A percentile compares a stretch with the other conserved stretches of the same genome.
phyloP scores from a whole-genome alignment of 1,140 invertebrate species.

The Mactra quadrangularis region DNA sequence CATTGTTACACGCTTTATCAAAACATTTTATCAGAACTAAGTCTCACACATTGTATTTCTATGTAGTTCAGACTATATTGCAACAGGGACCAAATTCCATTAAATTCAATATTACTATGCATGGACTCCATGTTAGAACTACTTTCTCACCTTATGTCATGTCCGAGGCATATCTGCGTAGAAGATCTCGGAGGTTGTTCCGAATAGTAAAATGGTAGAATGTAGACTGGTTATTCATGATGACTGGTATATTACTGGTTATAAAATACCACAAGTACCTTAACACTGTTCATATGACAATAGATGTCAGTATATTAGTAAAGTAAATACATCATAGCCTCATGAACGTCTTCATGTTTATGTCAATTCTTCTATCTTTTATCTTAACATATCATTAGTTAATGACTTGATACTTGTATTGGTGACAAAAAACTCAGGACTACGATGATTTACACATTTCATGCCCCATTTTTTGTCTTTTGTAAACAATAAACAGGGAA shows the following conservation, averaged over 20 bases:
- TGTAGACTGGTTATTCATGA: conserved; percentile 26
- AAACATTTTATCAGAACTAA: no score
- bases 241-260: conserved; percentile 38
- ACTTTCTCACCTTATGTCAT: no score
- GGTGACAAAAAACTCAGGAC: conserved; percentile 22
- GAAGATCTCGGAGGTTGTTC: no score
- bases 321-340: conserved; percentile 50
- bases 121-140: no score
- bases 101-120: no score
- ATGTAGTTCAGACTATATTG: no score
- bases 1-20: no score
- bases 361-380: conserved; percentile 15
- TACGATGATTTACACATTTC: conserved; percentile 45
- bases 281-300: conserved; percentile 32
- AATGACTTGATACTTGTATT: conserved; percentile 46
- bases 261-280: conserved; percentile 25
- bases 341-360: conserved; percentile 33
- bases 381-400: conserved; percentile 45
- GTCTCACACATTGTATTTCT: no score
- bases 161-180: no score
- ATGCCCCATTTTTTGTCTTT: conserved; percentile 12
- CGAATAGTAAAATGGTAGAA: not conserved
- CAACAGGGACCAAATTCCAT: no score
- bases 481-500: conserved; percentile 48
- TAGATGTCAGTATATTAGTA: conserved; percentile 21